Conservation (phyloP, 1,140 invertebrate species). For the Patella vulgata region DNA sequence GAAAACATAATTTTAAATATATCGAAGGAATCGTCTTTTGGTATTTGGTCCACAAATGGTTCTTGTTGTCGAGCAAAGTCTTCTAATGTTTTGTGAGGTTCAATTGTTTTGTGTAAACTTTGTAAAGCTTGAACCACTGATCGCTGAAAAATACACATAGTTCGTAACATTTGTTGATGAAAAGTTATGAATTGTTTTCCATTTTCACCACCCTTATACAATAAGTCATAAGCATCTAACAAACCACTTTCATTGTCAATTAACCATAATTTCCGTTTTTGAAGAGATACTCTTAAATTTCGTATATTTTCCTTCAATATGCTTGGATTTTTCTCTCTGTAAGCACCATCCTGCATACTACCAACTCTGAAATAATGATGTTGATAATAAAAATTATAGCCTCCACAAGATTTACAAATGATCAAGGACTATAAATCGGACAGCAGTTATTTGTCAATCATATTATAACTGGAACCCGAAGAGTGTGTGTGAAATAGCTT, state of each 20-base stretch:
- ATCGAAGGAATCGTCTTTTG: conserved; percentile 33
- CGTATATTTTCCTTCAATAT: conserved; percentile 64
- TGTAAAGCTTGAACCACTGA: conserved; percentile 53
- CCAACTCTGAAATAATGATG: conserved; percentile 58
- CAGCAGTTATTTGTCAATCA: no score
- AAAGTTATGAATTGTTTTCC: conserved; percentile 55
- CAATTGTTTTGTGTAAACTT: conserved; percentile 18
- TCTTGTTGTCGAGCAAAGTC: conserved; percentile 43
- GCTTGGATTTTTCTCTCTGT: conserved; percentile 56
- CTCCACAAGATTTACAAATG: not conserved
- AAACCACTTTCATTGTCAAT: conserved; percentile 69
- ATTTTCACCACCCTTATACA: conserved; percentile 46
- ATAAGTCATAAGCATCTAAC: conserved; percentile 64
- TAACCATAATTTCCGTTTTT: conserved; percentile 62
- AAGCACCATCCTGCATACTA: conserved; percentile 67
- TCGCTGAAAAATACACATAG: conserved; percentile 64
- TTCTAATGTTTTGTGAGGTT: conserved; percentile 37
- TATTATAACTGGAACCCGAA: no score
- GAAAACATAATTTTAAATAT: conserved; percentile 43
- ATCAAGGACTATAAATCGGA: no score
- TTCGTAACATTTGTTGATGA: conserved; percentile 61
- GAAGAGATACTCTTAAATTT: conserved; percentile 61
- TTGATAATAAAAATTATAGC: not conserved
- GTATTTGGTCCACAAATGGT: conserved; percentile 37
- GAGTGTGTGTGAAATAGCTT: no score